Base-by-base conservation (phyloP, 2,888 invertebrate genomes). In the Apoda limacodes region DNA sequence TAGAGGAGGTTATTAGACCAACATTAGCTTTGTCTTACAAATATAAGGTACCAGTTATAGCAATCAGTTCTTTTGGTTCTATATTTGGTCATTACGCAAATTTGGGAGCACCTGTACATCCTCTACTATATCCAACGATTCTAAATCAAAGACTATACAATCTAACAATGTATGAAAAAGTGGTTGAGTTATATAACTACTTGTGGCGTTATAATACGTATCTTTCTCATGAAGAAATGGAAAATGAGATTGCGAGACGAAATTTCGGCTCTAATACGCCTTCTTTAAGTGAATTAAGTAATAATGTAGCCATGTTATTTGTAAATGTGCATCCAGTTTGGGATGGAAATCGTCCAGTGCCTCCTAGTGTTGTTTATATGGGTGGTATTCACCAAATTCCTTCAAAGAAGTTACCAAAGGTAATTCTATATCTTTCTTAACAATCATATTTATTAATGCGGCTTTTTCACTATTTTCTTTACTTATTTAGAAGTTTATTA, bases 271-370 rank as follows among this genome's bases (percentile, higher is more conserved):
- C 27, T 2, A 26, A 40, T 19, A 22, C 43, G 7, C 48, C 53
- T 4, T 9, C 28, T 13, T 13, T 51, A 3, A 13, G 11, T 2
- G 40, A 46, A 10, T 33, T 57, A 9, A 26, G 21, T 2, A 40
- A 48, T 4, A 55, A 53, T 29, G 37, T 61, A 10, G 48, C 55
- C 2, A 51, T 64, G 52, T 17, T 59, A 3, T 55, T 64, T 13
- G 5, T 60, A 7, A 58, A 60, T 28, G 34, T 52, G 11, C 45
- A 62, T 45, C 52, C 55, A 3, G 30, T 62, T n/a, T 65, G 55
- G 52, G 52, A 52, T 29, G 46, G 45, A 2, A 61, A 56, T 25
- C 46, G 46, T 3, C 62, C 63, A 1, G 40, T 49, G 3, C 52
- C 56, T 5, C 55, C 60, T 1, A 52, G 40, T 22, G 48, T 65